Evolutionary conservation across 1,140 invertebrate genomes (phyloP).

Genomic region (Scylla paramamosain): DNA sequence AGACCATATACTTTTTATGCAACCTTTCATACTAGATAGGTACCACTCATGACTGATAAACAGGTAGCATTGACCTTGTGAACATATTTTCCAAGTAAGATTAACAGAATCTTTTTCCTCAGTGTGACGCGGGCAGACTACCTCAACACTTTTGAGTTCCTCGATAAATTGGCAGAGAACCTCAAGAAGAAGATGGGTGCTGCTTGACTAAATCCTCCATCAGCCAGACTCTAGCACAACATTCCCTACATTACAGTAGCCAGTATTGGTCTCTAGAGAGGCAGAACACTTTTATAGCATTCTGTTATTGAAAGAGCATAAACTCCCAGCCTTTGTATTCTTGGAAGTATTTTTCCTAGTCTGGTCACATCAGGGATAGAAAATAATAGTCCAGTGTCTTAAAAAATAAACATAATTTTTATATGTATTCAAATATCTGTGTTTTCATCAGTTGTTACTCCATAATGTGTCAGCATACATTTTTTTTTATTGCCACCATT

Average conservation of each 20-base stretch:
- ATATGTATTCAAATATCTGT: no score
- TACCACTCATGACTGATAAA: no score
- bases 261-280: neutral
- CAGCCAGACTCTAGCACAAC: constrained; percentile 59
- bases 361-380: neutral
- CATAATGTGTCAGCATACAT: no score
- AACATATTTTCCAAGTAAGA: neutral
- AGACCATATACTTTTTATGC: no score
- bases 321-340: neutral
- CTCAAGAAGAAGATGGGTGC: constrained; percentile 86
- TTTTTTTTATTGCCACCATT: no score
- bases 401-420: neutral
- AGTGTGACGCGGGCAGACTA: constrained; percentile 93
- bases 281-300: neutral
- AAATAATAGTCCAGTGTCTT: neutral
- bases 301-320: constrained; percentile 27
- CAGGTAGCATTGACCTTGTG: no score
- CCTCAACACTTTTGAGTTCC: constrained; percentile 98
- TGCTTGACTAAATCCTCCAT: neutral
- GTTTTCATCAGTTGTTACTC: no score
- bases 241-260: neutral
- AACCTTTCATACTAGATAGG: no score
- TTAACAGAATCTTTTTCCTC: constrained; percentile 68
- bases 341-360: neutral
- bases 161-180: constrained; percentile 97